phyloP scores from a whole-genome alignment of 92 coral and sea anemone genomes.

The Plumapathes pennacea region DNA sequence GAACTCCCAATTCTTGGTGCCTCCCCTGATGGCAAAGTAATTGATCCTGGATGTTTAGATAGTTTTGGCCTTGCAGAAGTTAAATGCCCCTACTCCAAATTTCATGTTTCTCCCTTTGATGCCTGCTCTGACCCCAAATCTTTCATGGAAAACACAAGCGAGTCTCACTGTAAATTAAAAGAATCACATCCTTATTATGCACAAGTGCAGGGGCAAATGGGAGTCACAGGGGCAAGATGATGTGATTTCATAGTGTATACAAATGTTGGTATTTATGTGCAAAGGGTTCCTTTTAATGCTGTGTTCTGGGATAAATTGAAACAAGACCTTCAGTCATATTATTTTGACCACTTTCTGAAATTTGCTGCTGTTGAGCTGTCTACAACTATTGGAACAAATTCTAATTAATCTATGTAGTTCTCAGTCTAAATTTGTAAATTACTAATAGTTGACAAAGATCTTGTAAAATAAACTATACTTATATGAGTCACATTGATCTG shows the following conservation, averaged over 20 bases:
- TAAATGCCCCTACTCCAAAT: conserved; percentile 37
- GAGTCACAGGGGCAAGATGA: conserved; percentile 33
- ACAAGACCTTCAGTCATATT: conserved; percentile 23
- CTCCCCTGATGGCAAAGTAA: conserved; percentile 48
- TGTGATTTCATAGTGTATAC: conserved; percentile 62
- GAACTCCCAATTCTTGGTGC: conserved; percentile 41
- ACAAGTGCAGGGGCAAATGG: conserved; percentile 61
- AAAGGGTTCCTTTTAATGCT: conserved; percentile 36
- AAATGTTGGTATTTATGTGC: conserved; percentile 23
- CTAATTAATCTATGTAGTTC: no score
- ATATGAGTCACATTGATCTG: conserved; percentile 1
- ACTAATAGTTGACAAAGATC: no score
- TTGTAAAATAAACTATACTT: no score
- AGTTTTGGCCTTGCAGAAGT: conserved; percentile 52
- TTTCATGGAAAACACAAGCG: conserved; percentile 31
- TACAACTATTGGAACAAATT: no score
- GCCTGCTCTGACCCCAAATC: conserved; percentile 40
- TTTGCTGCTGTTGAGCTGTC: conserved; percentile 37
- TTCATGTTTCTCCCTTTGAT: conserved; percentile 40
- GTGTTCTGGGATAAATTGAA: conserved; percentile 25
- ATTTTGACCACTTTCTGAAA: conserved; percentile 35
- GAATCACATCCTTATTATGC: conserved; percentile 22
- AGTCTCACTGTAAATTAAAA: conserved; percentile 26
- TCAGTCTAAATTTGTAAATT: no score
- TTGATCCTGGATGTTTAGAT: conserved; percentile 38